A percentile compares a stretch with the other conserved stretches of the same genome.
Conservation (phyloP, 2,888 invertebrate species). For the Eupithecia abbreviata region DNA sequence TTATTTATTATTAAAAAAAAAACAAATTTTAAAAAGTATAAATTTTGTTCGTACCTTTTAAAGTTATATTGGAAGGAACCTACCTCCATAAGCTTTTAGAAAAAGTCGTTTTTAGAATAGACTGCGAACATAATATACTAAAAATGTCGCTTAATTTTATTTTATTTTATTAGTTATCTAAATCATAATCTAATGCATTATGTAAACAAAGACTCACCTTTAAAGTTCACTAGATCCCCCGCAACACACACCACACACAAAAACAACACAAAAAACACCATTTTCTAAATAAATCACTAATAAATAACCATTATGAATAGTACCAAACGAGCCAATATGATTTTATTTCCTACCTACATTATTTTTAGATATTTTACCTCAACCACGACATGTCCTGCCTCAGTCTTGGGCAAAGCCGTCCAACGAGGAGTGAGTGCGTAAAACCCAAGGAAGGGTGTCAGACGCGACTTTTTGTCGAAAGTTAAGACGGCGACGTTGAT, state of each 20-base stretch:
- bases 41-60: no score
- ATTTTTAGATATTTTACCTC: background rate
- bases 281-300: constrained; percentile 10
- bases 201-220: constrained; percentile 21
- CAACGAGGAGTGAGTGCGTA: background rate
- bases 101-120: no score
- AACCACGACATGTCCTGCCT: background rate
- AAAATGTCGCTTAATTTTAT: no score
- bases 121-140: no score
- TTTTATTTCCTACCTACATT: constrained; percentile 1
- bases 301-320: background rate
- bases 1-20: no score
- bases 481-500: background rate
- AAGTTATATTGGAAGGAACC: no score
- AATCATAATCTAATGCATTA: background rate
- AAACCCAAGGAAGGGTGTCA: background rate
- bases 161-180: background rate
- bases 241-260: constrained; percentile 21
- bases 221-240: constrained; percentile 27
- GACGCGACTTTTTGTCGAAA: constrained; percentile 9
- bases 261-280: constrained; percentile 18
- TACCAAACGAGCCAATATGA: background rate
- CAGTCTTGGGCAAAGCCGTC: background rate
- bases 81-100: no score
- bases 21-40: no score